These are phyloP conservation scores for Trichopoda pennipes DNA, from an alignment of 2,888 invertebrate genomes.

Conservation along the genomic window DNA sequence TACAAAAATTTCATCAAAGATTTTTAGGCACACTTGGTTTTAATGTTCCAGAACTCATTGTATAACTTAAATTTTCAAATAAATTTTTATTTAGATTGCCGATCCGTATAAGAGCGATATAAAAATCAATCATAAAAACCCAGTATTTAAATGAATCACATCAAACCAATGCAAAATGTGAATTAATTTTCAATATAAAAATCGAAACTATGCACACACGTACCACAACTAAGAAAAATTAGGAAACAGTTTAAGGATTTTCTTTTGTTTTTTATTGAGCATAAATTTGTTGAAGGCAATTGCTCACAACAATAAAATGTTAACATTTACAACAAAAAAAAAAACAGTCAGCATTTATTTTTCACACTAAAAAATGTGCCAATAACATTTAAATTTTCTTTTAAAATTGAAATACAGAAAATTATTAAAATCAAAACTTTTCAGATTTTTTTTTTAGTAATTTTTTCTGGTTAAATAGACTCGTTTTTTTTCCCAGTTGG, in stretches of 20 bases:
- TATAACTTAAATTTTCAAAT: too few species aligned
- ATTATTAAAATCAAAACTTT: too few species aligned
- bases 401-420: too few species aligned
- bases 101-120: conserved; percentile 31
- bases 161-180: background rate
- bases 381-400: background rate
- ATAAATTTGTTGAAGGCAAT: conserved; percentile 3
- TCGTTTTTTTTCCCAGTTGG: too few species aligned
- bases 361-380: background rate
- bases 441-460: too few species aligned
- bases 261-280: conserved; percentile 15
- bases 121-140: conserved; percentile 56
- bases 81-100: too few species aligned
- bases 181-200: background rate
- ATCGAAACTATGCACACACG: too few species aligned
- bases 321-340: conserved; percentile 10
- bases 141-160: background rate
- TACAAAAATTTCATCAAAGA: too few species aligned
- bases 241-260: conserved; percentile 1
- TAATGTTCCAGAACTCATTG: too few species aligned
- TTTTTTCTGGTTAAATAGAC: too few species aligned
- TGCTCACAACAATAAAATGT: conserved; percentile 25
- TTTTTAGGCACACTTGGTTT: too few species aligned
- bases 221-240: background rate
- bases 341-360: conserved; percentile 26